phyloP scores from a whole-genome alignment of 1,140 invertebrate genomes.

The Diorhabda elongata region DNA sequence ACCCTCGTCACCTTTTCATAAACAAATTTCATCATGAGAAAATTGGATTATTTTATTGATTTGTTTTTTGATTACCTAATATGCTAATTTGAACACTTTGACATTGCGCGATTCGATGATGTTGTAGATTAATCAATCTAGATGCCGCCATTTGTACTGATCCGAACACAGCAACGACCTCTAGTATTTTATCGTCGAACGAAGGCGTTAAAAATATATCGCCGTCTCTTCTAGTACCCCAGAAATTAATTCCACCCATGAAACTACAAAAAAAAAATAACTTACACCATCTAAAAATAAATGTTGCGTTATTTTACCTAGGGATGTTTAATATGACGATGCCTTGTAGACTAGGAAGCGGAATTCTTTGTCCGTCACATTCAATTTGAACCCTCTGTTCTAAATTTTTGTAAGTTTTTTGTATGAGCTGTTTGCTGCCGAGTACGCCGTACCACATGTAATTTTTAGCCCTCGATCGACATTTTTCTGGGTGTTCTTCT shows the following conservation, averaged over 20 bases:
- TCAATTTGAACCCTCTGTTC: slow-evolving; percentile 91
- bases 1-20: slow-evolving; percentile 63
- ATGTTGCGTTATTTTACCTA: slow-evolving; percentile 52
- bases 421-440: slow-evolving; percentile 85
- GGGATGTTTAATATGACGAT: slow-evolving; percentile 97
- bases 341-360: slow-evolving; percentile 88
- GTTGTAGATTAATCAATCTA: slow-evolving; percentile 88
- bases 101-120: slow-evolving; percentile 95
- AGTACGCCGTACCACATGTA: slow-evolving; percentile 98
- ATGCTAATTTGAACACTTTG: slow-evolving; percentile 94
- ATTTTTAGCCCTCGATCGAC: slow-evolving; percentile 87
- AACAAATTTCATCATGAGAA: background rate
- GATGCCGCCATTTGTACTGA: slow-evolving; percentile 96
- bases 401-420: slow-evolving; percentile 93
- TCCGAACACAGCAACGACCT: slow-evolving; percentile 95
- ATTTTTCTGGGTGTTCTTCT: slow-evolving; percentile 97
- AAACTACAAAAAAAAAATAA: slow-evolving; percentile 60
- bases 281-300: slow-evolving; percentile 51
- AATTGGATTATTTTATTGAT: background rate
- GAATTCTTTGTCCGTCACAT: slow-evolving; percentile 88
- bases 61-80: slow-evolving; percentile 55
- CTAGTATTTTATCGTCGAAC: slow-evolving; percentile 89
- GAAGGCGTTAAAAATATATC: slow-evolving; percentile 83
- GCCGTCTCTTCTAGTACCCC: slow-evolving; percentile 88
- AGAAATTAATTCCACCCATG: slow-evolving; percentile 98